Evolutionary conservation across 2,797 vertebrate genomes (phyloP).

Genomic region (Protonibea diacanthus): DNA sequence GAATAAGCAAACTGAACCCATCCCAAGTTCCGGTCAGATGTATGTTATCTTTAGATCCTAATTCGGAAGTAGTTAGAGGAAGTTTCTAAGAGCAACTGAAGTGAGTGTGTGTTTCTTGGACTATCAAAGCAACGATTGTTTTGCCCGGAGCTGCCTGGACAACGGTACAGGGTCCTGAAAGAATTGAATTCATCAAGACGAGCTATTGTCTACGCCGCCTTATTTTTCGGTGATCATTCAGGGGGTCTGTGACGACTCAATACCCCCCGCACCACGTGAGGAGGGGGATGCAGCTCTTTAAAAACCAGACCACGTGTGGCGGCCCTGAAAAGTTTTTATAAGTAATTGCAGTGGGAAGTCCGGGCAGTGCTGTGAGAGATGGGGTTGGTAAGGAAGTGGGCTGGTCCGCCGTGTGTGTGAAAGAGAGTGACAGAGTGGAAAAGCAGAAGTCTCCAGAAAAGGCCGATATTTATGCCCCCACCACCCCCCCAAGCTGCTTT

Average conservation of each 20-base stretch:
- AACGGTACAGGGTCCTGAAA: constrained; percentile 90
- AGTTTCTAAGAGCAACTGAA: constrained; percentile 77
- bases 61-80: constrained; percentile 79
- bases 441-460: constrained; percentile 81
- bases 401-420: constrained; percentile 84
- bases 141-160: constrained; percentile 87
- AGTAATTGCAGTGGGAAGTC: constrained; percentile 92
- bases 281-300: constrained; percentile 87
- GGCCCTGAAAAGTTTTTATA: constrained; percentile 89
- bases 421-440: constrained; percentile 83
- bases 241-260: constrained; percentile 91
- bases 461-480: constrained; percentile 83
- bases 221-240: constrained; percentile 91
- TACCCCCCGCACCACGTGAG: constrained; percentile 87
- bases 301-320: constrained; percentile 90
- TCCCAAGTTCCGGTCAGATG: constrained; percentile 70
- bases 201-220: constrained; percentile 88
- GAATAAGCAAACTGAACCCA: constrained; percentile 12
- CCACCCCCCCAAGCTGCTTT: constrained; percentile 24
- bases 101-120: constrained; percentile 82
- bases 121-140: constrained; percentile 90
- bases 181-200: constrained; percentile 93
- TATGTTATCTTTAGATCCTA: constrained; percentile 79
- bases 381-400: constrained; percentile 88
- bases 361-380: constrained; percentile 83